Percentiles rank a stretch among this genome's conserved stretches.
Conservation (phyloP, 2,797 vertebrate genomes). For the Coranthus polyacanthus region DNA sequence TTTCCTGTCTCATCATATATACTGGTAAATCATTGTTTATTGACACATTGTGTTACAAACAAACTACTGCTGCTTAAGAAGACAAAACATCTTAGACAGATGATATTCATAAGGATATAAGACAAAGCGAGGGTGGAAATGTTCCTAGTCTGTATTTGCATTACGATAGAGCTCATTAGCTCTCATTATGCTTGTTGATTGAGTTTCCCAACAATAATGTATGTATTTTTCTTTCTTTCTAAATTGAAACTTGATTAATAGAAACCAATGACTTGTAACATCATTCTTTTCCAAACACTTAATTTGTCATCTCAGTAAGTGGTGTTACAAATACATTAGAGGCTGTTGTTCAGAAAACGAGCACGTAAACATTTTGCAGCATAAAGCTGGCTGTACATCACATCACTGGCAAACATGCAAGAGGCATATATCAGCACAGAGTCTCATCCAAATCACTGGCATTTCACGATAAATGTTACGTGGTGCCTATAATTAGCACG, state of each 20-base stretch:
- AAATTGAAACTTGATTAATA: slow-evolving; percentile 68
- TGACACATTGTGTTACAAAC: too few relatives aligned
- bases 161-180: slow-evolving; percentile 60
- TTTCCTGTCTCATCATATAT: too few relatives aligned
- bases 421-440: slow-evolving; percentile 12
- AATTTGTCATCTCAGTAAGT: slow-evolving; percentile 63
- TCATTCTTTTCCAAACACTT: slow-evolving; percentile 44
- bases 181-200: slow-evolving; percentile 65
- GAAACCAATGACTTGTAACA: slow-evolving; percentile 58
- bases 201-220: slow-evolving; percentile 60
- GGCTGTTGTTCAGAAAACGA: not conserved
- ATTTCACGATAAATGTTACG: slow-evolving; percentile 23
- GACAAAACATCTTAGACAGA: slow-evolving; percentile 44
- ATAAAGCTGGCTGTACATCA: slow-evolving; percentile 5
- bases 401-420: slow-evolving; percentile 13
- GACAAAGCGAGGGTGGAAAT: slow-evolving; percentile 31
- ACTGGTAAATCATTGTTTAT: too few relatives aligned
- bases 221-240: slow-evolving; percentile 23
- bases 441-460: slow-evolving; percentile 37
- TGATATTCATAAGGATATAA: slow-evolving; percentile 32
- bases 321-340: slow-evolving; percentile 36
- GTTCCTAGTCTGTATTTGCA: slow-evolving; percentile 48
- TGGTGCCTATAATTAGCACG: slow-evolving; percentile 58
- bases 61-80: too few relatives aligned
- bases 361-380: slow-evolving; percentile 18